Percentiles rank a stretch among this genome's conserved stretches.
These are phyloP conservation scores for Spodoptera littoralis DNA, from an alignment of 2,888 invertebrate species.

Conservation along the genomic window DNA sequence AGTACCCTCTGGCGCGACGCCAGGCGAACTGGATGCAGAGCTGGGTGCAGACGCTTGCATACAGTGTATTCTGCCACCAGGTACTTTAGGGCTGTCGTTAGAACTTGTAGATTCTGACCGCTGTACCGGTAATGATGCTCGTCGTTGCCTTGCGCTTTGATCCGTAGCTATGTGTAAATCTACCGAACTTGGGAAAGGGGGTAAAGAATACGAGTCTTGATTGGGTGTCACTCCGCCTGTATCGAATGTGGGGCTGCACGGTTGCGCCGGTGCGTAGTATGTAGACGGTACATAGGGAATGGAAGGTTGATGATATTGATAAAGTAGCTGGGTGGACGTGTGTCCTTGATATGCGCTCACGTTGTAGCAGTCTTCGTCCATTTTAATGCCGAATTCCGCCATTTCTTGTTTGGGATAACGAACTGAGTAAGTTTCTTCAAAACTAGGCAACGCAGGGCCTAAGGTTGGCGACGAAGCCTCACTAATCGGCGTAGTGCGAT, in stretches of 20 bases:
- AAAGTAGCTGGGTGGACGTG: constrained; percentile 87
- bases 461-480: constrained; percentile 82
- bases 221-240: constrained; percentile 84
- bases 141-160: constrained; percentile 90
- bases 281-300: constrained; percentile 88
- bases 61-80: constrained; percentile 82
- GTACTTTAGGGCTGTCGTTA: constrained; percentile 92
- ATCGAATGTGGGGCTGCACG: constrained; percentile 87
- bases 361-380: constrained; percentile 96
- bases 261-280: constrained; percentile 90
- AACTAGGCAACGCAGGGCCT: constrained; percentile 93
- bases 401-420: constrained; percentile 91
- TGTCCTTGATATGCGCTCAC: constrained; percentile 89
- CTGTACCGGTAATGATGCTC: constrained; percentile 94
- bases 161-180: constrained; percentile 92
- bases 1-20: constrained; percentile 79
- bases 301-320: constrained; percentile 89
- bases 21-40: constrained; percentile 91
- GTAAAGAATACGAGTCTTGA: constrained; percentile 92
- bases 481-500: constrained; percentile 80
- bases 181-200: constrained; percentile 91
- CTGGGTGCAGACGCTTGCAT: constrained; percentile 91
- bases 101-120: constrained; percentile 94
- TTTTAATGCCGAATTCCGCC: constrained; percentile 92
- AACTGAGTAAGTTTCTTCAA: constrained; percentile 96